Evolutionary conservation across 2,113 vertebrate species (phyloP), one percentile per base, ranked within the genome.

Genomic region (Cyprinodon tularosa): DNA sequence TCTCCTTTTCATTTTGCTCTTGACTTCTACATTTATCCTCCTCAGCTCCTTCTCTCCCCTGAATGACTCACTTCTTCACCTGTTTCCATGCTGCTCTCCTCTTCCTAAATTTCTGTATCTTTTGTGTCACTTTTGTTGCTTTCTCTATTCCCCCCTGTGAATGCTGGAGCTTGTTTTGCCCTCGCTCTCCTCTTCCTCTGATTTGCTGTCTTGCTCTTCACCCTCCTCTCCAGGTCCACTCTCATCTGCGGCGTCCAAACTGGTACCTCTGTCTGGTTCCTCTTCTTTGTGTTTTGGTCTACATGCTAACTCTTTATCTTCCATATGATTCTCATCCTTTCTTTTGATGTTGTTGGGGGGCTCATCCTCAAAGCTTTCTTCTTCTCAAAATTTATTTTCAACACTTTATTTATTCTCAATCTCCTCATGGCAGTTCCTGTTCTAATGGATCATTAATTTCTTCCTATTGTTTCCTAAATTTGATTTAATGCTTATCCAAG

Each of bases 11-110:
- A 0, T 57, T 71, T 0, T 38, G 65, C 2, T 39, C 47, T 60
- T 45, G 72, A 68, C 69, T 76, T 63, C 36, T 63, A 80, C 37
- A 61, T 76, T 68, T 59, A 12, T 76, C 67, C 20, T 90, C 86
- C 44, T 81, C 77, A 11, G 57, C 44, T 75, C 57, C 10, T 50
- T 71, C 62, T 53, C 63, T 68, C 45, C 10, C 29, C 42, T 72
- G 72, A 76, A 10, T 71, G 63, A 47, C 59, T 78, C 10, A 20
- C 5, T 59, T 11, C 36, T 12, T 66, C 59, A 38, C 15, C 48
- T 17, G 50, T 57, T n/a, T 10, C 50, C 17, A 37, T 73, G n/a
- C 50, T 70, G 20, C 63, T 75, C 59, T 72, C 74, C 29, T 66
- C 75, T 36, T 72, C 78, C 57, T 73, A 77, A 17, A 48, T 65